Base-by-base conservation (phyloP, 2,888 invertebrate species). In the Auanema sp. region DNA sequence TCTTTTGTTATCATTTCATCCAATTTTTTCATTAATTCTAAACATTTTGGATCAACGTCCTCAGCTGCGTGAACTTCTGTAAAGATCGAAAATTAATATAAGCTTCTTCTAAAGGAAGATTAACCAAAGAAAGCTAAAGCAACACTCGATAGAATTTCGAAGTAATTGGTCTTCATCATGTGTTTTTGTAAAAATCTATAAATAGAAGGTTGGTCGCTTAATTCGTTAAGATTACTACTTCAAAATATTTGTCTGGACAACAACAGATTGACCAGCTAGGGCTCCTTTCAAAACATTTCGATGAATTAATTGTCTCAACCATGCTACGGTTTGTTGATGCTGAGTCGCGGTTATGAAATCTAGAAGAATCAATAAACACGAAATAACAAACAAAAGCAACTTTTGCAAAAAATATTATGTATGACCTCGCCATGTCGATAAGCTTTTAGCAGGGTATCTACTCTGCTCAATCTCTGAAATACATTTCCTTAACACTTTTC, bases 391-490 rank as follows among this genome's bases (percentile, higher is more conserved):
- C 16, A 2, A 43, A 23, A 44, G 55, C n/a, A 51, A 56, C 61
- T 25, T 60, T 41, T 58, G 23, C 53, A 80, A 75, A 94, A 84
- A 18, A 90, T 92, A 56, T 85, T 84, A 79, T 91, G 89, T 18
- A 95, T 85, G 0, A 93, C 92, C 86, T 90, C 90, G 1, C 89
- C 88, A 84, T 91, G 92, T 78, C 92, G 89, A 86, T 91, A 94
- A 85, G 89, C 90, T 69, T 91, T 88, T 24, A 96, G 86, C 80
- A 88, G 89, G 23, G 84, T 85, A 81, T 96, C 93, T 84, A 89
- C 89, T 70, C 78, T 80, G 33, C 80, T 76, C 51, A 85, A 69
- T 16, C 78, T 54, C 44, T 33, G 33, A 33, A 33, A 33, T 33
- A 5, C 33, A 33, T 5, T 5, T 33, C 8, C 33, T 5, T 33